Base-by-base conservation (phyloP, 1,140 invertebrate species). In the Zaprionus tsacasi region DNA sequence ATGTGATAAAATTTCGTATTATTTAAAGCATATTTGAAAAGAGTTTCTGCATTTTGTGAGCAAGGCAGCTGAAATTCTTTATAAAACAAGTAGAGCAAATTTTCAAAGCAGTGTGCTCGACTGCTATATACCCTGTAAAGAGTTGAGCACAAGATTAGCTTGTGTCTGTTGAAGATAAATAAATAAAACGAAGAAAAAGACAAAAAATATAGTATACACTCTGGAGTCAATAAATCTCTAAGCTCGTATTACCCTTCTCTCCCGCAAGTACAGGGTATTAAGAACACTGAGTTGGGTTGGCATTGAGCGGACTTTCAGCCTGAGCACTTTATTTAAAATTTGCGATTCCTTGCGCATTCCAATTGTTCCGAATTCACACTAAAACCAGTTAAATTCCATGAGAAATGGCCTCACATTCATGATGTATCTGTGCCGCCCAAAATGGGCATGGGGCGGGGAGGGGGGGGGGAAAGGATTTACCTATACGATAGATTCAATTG, bases 401-500 rank as follows among this genome's bases (percentile, higher is more conserved):
- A 57, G 36, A 15, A 57, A 57, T 50, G 40, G 2, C 5, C 13
- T 40, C 13, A 2, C 2, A n/a, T 0, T n/a, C 27, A n/a, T 40
- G 38, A 40, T 40, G 13, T 40, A 40, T 40, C 38, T 40, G 38
- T 40, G 13, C n/a, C 6, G 38, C 15, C 7, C 7, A 15, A 8
- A 6, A 3, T n/a, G 40, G 40, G n/a, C 40, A 45, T 15, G n/a
- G 40, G 40, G 40, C 6, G n/a, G 13, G 40, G n/a, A n/a, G n/a
- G 2, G 7, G n/a, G 3, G 7, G 2, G 2, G 7, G 40, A 1
- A 30, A 40, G 66, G 11, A 54, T 60, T 69, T 54, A 56, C 17
- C 52, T 70, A 25, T 56, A 30, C 48, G 43, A 65, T 56, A 56
- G 48, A 35, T 55, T 54, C 21, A 30, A 35, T 54, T 35, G n/a